These are phyloP conservation scores for Octonoba sinensis DNA, from an alignment of 2,888 invertebrate species.

Conservation along the genomic window DNA sequence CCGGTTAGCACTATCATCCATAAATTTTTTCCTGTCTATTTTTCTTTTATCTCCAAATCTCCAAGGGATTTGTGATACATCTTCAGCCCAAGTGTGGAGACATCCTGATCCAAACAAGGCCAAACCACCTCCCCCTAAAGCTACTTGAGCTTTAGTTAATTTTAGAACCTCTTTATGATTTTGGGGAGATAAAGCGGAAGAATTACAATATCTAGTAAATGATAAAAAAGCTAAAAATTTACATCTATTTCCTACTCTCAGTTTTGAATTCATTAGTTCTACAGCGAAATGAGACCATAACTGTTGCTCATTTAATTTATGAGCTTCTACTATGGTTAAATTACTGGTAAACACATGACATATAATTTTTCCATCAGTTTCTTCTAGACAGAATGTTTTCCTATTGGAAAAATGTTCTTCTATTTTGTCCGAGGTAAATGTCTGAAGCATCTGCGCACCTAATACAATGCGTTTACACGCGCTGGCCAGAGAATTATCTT, in stretches of 20 bases:
- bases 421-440: constrained; percentile 88
- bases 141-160: constrained; percentile 80
- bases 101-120: constrained; percentile 92
- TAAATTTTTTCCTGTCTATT: constrained; percentile 81
- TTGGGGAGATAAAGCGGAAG: constrained; percentile 24
- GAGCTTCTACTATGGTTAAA: constrained; percentile 80
- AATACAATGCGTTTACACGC: constrained; percentile 83
- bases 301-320: constrained; percentile 81
- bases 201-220: constrained; percentile 83
- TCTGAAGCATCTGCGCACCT: constrained; percentile 85
- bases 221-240: constrained; percentile 92
- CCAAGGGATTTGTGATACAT: constrained; percentile 78
- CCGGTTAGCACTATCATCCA: constrained; percentile 93
- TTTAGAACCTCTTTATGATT: constrained; percentile 75
- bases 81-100: constrained; percentile 89
- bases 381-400: constrained; percentile 85
- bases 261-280: constrained; percentile 82
- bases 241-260: constrained; percentile 77
- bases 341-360: constrained; percentile 83
- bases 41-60: constrained; percentile 77
- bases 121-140: constrained; percentile 90
- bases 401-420: constrained; percentile 82
- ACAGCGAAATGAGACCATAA: constrained; percentile 88
- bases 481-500: constrained; percentile 79
- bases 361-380: constrained; percentile 76